Evolutionary conservation across 2,113 vertebrate genomes (phyloP).

Genomic region (Aegotheles bennettii): DNA sequence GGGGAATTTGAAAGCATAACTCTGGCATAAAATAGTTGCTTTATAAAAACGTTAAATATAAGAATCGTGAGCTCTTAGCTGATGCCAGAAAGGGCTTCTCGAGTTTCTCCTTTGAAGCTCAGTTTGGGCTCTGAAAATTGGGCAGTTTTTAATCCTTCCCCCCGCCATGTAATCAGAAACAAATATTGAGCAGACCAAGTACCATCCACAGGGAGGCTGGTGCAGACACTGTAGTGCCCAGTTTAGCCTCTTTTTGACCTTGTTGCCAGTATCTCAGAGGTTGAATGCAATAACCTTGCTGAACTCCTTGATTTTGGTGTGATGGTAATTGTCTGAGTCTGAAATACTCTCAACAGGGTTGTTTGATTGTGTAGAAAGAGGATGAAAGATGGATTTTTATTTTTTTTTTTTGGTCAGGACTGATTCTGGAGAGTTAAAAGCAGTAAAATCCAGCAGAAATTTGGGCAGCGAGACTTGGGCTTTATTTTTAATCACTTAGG

Average conservation of each 20-base stretch:
- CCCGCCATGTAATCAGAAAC: background rate
- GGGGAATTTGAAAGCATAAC: background rate
- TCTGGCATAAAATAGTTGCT: background rate
- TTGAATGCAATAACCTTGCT: background rate
- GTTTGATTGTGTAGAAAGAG: background rate
- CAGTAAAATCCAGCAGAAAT: background rate
- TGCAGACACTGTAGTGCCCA: background rate
- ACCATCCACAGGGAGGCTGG: background rate
- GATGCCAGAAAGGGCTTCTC: background rate
- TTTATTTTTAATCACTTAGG: background rate
- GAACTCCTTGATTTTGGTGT: background rate
- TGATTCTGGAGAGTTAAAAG: background rate
- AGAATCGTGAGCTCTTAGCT: background rate
- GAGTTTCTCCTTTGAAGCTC: background rate
- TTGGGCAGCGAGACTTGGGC: background rate
- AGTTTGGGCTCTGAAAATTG: background rate
- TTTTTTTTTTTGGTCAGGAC: no score
- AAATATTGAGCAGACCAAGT: background rate
- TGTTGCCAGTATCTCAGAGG: background rate
- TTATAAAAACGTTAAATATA: background rate
- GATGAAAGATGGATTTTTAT: background rate
- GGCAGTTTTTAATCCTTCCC: background rate
- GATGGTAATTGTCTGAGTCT: background rate
- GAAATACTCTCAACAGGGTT: background rate
- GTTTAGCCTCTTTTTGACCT: background rate